Percentiles rank a stretch among this genome's conserved stretches.
phyloP scores from a whole-genome alignment of 2,797 vertebrate species.

The Hybognathus amarus region DNA sequence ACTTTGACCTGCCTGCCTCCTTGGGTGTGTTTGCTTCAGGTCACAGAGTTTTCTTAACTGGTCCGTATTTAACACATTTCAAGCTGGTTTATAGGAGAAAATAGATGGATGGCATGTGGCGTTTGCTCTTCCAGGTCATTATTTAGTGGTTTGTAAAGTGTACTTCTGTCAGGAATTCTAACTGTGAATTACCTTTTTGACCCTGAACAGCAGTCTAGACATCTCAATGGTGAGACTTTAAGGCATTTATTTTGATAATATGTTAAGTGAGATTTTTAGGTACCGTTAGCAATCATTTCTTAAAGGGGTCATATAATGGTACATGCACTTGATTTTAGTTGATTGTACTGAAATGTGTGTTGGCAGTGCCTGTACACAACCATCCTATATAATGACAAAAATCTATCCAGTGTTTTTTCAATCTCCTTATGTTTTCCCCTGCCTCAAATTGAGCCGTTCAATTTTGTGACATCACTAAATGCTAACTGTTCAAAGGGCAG shows the following conservation, averaged over 20 bases:
- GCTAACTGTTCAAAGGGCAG: too few relatives aligned
- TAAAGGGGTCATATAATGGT: too few relatives aligned
- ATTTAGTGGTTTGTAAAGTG: constrained; percentile 6
- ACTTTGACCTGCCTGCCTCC: background rate
- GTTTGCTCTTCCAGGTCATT: constrained; percentile 14
- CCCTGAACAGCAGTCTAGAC: background rate
- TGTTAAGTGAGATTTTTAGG: too few relatives aligned
- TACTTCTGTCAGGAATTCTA: constrained; percentile 3
- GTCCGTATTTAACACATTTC: constrained; percentile 23
- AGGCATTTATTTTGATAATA: background rate
- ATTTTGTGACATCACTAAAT: too few relatives aligned
- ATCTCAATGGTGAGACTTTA: background rate
- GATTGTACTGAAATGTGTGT: too few relatives aligned
- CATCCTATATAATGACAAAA: too few relatives aligned
- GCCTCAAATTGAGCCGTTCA: too few relatives aligned
- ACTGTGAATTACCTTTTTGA: constrained; percentile 10
- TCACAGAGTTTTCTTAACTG: constrained; percentile 2
- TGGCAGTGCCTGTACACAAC: too few relatives aligned
- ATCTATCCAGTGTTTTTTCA: too few relatives aligned
- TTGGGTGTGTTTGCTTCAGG: constrained; percentile 15
- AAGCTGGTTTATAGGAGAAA: constrained; percentile 14
- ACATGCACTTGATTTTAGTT: too few relatives aligned
- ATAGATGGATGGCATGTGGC: background rate
- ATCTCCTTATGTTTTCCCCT: too few relatives aligned
- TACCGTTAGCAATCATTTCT: too few relatives aligned